phyloP scores from a whole-genome alignment of 2,797 vertebrate genomes.

The Hapalemur alaotrensis region DNA sequence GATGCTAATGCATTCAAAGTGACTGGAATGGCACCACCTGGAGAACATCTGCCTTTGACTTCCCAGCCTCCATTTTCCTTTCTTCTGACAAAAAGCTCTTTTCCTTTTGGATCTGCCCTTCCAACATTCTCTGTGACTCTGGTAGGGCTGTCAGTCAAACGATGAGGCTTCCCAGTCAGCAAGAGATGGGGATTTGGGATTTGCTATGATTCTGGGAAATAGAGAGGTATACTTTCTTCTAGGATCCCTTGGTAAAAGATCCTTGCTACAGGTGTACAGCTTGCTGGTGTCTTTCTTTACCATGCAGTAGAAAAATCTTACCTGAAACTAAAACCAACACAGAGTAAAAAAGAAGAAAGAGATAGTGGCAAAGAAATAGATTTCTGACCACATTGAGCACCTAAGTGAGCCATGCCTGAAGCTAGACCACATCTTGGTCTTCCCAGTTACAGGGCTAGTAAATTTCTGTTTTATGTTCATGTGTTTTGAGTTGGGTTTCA shows the following conservation, averaged over 20 bases:
- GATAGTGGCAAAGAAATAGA: not conserved
- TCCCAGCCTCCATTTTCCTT: not conserved
- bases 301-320: not conserved
- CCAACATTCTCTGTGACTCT: not conserved
- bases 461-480: not conserved
- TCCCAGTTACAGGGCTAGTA: not conserved
- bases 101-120: not conserved
- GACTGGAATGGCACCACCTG: not conserved
- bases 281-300: not conserved
- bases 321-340: not conserved
- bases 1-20: not conserved
- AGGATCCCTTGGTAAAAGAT: not conserved
- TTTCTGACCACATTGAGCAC: not conserved
- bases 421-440: not conserved
- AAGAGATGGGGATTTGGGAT: not conserved
- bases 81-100: not conserved
- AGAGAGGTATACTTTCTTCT: not conserved
- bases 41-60: conserved; percentile 7
- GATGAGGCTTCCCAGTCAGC: not conserved
- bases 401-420: not conserved
- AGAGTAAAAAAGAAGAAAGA: not conserved
- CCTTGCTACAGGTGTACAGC: not conserved
- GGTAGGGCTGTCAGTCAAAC: conserved; percentile 16
- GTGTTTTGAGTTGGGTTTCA: not conserved
- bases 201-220: not conserved